A percentile compares a stretch with the other conserved stretches of the same genome.
These are phyloP conservation scores for Diaphora mendica DNA, from an alignment of 2,888 invertebrate species.

Conservation along the genomic window DNA sequence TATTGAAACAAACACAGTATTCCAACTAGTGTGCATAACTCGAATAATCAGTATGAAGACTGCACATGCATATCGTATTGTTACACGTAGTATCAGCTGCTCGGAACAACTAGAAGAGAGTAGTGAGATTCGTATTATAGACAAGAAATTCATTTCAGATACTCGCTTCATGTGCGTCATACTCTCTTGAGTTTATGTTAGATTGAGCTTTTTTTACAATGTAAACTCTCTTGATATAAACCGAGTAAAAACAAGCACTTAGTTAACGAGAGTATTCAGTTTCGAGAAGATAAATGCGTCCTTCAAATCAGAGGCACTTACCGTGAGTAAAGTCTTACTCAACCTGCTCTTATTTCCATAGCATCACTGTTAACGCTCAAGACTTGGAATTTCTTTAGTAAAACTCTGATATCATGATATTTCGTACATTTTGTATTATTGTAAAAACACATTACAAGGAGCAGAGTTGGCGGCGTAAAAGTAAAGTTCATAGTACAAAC, in stretches of 20 bases:
- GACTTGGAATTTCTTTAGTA: no score
- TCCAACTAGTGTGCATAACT: background rate
- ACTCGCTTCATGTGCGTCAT: background rate
- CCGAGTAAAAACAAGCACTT: background rate
- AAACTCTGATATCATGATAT: no score
- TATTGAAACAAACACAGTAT: background rate
- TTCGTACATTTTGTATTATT: no score
- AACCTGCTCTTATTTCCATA: no score
- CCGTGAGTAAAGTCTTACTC: background rate
- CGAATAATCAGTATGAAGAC: background rate
- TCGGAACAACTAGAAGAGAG: background rate
- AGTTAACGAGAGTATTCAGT: background rate
- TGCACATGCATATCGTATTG: conserved; percentile 12
- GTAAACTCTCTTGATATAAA: background rate
- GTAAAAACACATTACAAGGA: no score
- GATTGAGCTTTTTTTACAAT: background rate
- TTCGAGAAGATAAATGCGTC: background rate
- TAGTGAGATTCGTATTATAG: background rate
- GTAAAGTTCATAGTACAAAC: no score
- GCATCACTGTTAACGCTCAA: no score
- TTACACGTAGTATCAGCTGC: conserved; percentile 5
- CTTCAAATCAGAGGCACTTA: background rate
- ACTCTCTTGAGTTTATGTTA: background rate
- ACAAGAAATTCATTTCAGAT: background rate
- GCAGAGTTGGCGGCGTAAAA: no score